These are phyloP conservation scores for Platysternon megacephalum DNA, from an alignment of 2,113 vertebrate species.

Conservation along the genomic window DNA sequence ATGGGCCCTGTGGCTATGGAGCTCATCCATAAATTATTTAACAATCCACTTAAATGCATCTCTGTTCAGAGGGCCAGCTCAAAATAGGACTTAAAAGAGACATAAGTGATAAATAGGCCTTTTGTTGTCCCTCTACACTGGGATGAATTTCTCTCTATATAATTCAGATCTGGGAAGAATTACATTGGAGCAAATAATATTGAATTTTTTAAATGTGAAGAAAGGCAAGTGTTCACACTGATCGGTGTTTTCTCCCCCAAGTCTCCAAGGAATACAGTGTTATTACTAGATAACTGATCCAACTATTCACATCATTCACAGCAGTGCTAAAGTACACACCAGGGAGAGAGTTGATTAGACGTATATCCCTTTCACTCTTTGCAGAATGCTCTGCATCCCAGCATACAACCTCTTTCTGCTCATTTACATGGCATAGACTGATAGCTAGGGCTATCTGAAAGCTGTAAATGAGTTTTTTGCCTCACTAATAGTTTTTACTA, in stretches of 20 bases:
- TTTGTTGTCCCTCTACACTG: neutral
- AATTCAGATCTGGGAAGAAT: neutral
- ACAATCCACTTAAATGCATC: neutral
- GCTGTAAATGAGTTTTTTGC: slow-evolving; percentile 65
- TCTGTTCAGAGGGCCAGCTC: neutral
- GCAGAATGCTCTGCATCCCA: slow-evolving; percentile 18
- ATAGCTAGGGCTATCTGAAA: slow-evolving; percentile 55
- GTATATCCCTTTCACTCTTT: slow-evolving; percentile 46
- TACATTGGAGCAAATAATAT: neutral
- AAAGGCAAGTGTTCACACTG: slow-evolving; percentile 31
- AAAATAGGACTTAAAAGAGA: neutral
- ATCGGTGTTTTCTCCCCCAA: neutral
- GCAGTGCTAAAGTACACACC: slow-evolving; percentile 36
- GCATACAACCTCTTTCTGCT: slow-evolving; percentile 44
- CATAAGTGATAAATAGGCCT: neutral
- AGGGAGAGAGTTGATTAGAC: slow-evolving; percentile 49
- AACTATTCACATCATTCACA: slow-evolving; percentile 28
- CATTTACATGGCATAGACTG: slow-evolving; percentile 66
- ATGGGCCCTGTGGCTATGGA: neutral
- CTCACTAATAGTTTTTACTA: slow-evolving; percentile 49
- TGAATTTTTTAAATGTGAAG: neutral
- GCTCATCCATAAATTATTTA: neutral
- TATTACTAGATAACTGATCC: slow-evolving; percentile 57
- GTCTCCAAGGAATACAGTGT: slow-evolving; percentile 35
- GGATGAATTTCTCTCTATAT: neutral